Evolutionary conservation across 2,888 invertebrate species (phyloP).

Genomic region (Apomyelois bistriatella): DNA sequence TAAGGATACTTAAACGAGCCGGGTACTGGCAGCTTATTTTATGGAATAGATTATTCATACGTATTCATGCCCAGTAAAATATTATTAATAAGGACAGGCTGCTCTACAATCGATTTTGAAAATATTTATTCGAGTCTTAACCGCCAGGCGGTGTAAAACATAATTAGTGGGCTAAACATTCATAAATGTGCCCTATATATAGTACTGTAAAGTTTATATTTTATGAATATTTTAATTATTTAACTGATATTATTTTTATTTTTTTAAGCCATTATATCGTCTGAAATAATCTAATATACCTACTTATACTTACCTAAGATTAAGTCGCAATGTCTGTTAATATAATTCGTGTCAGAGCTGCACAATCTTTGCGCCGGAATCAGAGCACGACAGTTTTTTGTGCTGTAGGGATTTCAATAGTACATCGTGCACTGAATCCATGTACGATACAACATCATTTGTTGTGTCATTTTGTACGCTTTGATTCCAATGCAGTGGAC

Average conservation of each 20-base stretch:
- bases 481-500: too few species aligned
- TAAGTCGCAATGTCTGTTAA: too few species aligned
- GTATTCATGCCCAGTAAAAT: conserved; percentile 2
- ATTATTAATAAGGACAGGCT: background rate
- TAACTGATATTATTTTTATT: conserved; percentile 1
- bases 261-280: conserved; percentile 2
- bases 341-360: too few species aligned
- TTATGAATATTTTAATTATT: conserved; percentile 15
- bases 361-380: too few species aligned
- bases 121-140: conserved; percentile 6
- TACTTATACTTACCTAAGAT: too few species aligned
- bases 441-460: too few species aligned
- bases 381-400: too few species aligned
- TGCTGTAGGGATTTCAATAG: too few species aligned
- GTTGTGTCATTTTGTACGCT: too few species aligned
- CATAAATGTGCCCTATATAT: conserved; percentile 16
- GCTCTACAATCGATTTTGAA: conserved; percentile 3
- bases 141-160: conserved; percentile 7
- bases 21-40: background rate
- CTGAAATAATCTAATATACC: background rate
- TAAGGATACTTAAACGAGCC: too few species aligned
- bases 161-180: background rate
- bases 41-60: background rate
- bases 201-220: conserved; percentile 17
- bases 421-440: too few species aligned